Evolutionary conservation across 1,140 invertebrate genomes (phyloP), one percentile per base, ranked within the genome.

Genomic region (Eubasilissa regina): DNA sequence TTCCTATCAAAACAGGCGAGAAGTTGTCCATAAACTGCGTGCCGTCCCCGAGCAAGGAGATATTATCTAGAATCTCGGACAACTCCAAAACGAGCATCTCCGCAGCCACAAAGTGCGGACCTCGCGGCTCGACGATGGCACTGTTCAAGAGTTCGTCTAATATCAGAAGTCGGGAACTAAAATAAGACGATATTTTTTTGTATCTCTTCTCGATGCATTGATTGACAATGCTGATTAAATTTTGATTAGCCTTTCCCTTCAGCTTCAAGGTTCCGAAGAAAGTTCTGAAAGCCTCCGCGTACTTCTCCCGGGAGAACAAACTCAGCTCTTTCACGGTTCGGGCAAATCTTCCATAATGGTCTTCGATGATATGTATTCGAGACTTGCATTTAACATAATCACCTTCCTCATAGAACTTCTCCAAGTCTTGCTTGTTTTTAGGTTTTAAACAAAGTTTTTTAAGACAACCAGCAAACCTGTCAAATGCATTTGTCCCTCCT

Each of bases 231-330:
- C 21, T 21, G 15, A 58, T 58, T 21, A 58, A 58, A 21, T 58
- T 19, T 3, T 58, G 17, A 17, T 58, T 58, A 8, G 55, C 4
- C 8, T 58, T 58, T 58, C 21, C 55, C 12, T 58, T 58, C 8
- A 58, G 17, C 21, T 58, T 58, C 15, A 58, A 15, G 17, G 55
- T 19, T 21, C 21, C 8, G 0, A 15, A 58, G 17, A 58, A 58
- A 15, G 17, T 15, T 21, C 9, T 19, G 21, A 58, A 3, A 15
- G 17, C 21, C 15, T 19, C 21, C 21, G 17, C 21, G 55, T 58
- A 58, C 12, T 15, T 58, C 55, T 58, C 55, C 55, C 21, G 55
- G 17, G 55, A 58, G 12, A 58, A 58, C 21, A 58, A 58, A 58
- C 55, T 58, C 11, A 58, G 21, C 0, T 58, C 55, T 58, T 58